These are phyloP conservation scores for Brachymystax lenok DNA, from an alignment of 2,797 vertebrate genomes.

Conservation along the genomic window DNA sequence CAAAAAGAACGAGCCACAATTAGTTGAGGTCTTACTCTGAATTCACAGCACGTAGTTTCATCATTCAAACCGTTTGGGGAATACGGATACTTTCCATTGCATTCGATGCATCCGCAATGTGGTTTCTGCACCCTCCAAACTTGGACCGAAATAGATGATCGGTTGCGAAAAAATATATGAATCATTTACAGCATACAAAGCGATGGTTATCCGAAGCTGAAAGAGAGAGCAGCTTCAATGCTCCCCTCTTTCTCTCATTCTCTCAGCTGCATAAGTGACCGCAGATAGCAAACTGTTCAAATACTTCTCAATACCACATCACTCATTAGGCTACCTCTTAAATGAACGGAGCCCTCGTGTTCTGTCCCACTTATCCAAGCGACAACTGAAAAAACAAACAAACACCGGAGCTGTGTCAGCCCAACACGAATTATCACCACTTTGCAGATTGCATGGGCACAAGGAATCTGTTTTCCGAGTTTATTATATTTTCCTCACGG, in stretches of 20 bases:
- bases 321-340: background rate
- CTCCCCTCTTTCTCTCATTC: background rate
- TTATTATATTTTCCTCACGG: slow-evolving; percentile 14
- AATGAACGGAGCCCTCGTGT: slow-evolving; percentile 70
- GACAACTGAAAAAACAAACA: slow-evolving; percentile 52
- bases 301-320: background rate
- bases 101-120: slow-evolving; percentile 36
- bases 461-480: slow-evolving; percentile 52
- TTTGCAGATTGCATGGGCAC: slow-evolving; percentile 1
- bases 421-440: slow-evolving; percentile 13
- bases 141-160: slow-evolving; percentile 33
- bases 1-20: background rate
- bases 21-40: slow-evolving; percentile 53
- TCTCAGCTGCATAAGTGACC: background rate
- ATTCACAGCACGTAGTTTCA: slow-evolving; percentile 78
- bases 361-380: background rate
- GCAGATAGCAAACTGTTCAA: background rate
- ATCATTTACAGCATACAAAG: background rate
- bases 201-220: slow-evolving; percentile 32
- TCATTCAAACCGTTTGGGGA: slow-evolving; percentile 32
- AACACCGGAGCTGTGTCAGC: background rate
- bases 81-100: slow-evolving; percentile 25
- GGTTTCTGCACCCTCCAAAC: slow-evolving; percentile 56
- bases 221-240: slow-evolving; percentile 24
- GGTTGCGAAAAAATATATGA: slow-evolving; percentile 9